phyloP scores from a whole-genome alignment of 1,140 invertebrate species.

The Drosophila miranda region DNA sequence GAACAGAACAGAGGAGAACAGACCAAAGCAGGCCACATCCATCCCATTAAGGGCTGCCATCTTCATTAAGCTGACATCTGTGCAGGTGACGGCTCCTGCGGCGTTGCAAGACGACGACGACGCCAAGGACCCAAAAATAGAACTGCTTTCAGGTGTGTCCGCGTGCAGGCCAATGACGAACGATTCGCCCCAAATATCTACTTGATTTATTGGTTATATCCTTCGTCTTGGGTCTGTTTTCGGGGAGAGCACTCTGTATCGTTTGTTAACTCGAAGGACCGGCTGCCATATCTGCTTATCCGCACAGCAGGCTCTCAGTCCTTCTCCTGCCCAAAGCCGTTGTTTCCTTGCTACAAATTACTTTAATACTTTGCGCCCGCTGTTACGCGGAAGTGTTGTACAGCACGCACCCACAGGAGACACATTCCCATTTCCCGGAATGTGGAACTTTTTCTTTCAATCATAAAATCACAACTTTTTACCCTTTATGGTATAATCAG shows the following conservation, averaged over 20 bases:
- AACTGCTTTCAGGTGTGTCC: conserved; percentile 11
- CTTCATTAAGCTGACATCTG: conserved; percentile 57
- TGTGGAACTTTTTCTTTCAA: conserved; percentile 69
- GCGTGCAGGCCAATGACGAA: conserved; percentile 29
- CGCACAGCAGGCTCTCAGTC: conserved; percentile 58
- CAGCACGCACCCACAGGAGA: conserved; percentile 40
- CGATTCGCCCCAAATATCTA: conserved; percentile 4
- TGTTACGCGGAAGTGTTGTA: conserved; percentile 69
- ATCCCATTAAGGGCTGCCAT: conserved; percentile 22
- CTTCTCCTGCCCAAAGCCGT: conserved; percentile 1
- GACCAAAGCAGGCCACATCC: background rate
- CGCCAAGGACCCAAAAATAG: conserved; percentile 2
- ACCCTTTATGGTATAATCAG: conserved; percentile 78
- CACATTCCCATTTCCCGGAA: conserved; percentile 12
- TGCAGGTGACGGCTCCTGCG: conserved; percentile 1
- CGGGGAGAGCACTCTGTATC: conserved; percentile 44
- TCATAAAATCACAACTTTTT: conserved; percentile 80
- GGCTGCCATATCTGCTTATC: conserved; percentile 56
- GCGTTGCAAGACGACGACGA: too few species aligned
- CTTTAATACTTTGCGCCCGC: conserved; percentile 75
- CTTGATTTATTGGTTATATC: conserved; percentile 67
- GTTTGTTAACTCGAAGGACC: conserved; percentile 45
- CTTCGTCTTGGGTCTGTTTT: conserved; percentile 23
- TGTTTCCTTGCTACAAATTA: conserved; percentile 68
- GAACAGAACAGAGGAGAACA: background rate